These are phyloP conservation scores for Gobionotothen gibberifrons DNA, from an alignment of 2,797 vertebrate species.

Conservation along the genomic window DNA sequence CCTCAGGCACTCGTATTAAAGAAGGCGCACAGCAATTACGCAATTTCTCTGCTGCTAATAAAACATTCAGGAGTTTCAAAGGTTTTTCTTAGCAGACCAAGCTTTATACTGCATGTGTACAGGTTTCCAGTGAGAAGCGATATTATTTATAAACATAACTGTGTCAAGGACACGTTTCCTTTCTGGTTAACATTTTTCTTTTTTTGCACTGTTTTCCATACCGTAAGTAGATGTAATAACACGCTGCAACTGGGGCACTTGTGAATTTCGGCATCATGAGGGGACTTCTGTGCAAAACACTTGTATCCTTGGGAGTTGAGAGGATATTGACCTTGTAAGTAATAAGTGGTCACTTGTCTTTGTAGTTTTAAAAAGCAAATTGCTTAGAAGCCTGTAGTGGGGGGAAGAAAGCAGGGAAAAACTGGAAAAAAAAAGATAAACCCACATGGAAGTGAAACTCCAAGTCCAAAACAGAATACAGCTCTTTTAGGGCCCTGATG, in stretches of 20 bases:
- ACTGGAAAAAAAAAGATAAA: not conserved
- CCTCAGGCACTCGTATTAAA: slow-evolving; percentile 59
- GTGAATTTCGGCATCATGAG: slow-evolving; percentile 36
- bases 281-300: not conserved
- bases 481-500: slow-evolving; percentile 26
- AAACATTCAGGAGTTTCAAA: slow-evolving; percentile 52
- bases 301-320: slow-evolving; percentile 13
- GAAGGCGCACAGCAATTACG: slow-evolving; percentile 63
- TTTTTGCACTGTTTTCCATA: slow-evolving; percentile 29
- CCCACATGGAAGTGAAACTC: slow-evolving; percentile 22
- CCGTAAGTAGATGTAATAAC: slow-evolving; percentile 24
- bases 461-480: slow-evolving; percentile 33
- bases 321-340: slow-evolving; percentile 8
- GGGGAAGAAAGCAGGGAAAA: not conserved
- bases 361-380: slow-evolving; percentile 23
- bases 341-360: slow-evolving; percentile 36
- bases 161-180: slow-evolving; percentile 69
- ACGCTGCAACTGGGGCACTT: slow-evolving; percentile 38
- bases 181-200: slow-evolving; percentile 41
- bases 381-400: not conserved
- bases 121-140: slow-evolving; percentile 40
- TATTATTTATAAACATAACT: slow-evolving; percentile 63
- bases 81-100: slow-evolving; percentile 1
- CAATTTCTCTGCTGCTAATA: slow-evolving; percentile 58
- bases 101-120: slow-evolving; percentile 16